phyloP scores from a whole-genome alignment of 2,113 vertebrate genomes.

The Australoheros scitulus region DNA sequence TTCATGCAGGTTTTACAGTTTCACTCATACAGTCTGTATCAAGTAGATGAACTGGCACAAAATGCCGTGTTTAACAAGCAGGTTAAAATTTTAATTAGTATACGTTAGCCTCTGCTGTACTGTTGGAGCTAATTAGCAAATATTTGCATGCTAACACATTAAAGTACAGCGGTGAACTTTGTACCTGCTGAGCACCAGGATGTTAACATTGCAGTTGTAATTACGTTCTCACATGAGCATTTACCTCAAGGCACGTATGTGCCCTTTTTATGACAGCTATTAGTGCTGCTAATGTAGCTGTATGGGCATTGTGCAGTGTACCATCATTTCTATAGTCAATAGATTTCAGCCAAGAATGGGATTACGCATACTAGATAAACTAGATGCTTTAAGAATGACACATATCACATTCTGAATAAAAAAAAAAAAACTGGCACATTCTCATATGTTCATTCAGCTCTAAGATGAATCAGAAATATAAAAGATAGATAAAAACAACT shows the following conservation, averaged over 20 bases:
- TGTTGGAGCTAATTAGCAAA: neutral
- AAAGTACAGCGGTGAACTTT: neutral
- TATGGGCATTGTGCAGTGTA: neutral
- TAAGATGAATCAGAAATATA: neutral
- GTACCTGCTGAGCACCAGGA: neutral
- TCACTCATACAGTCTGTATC: neutral
- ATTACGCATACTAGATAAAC: neutral
- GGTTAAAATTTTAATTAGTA: neutral
- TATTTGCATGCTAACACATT: slow-evolving; percentile 6
- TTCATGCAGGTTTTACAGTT: neutral
- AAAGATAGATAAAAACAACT: neutral
- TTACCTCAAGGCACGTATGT: neutral
- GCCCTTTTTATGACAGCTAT: neutral
- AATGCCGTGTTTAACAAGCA: neutral
- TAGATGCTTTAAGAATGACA: neutral
- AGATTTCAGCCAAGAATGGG: neutral
- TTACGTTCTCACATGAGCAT: neutral
- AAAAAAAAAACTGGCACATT: neutral
- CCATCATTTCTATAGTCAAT: neutral
- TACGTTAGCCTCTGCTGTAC: neutral
- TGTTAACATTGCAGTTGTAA: neutral
- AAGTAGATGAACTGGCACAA: neutral
- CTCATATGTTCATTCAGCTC: neutral
- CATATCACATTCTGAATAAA: neutral
- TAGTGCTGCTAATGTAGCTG: neutral